Evolutionary conservation across 2,797 vertebrate genomes (phyloP).

Genomic region (Lepilemur ruficaudatus): DNA sequence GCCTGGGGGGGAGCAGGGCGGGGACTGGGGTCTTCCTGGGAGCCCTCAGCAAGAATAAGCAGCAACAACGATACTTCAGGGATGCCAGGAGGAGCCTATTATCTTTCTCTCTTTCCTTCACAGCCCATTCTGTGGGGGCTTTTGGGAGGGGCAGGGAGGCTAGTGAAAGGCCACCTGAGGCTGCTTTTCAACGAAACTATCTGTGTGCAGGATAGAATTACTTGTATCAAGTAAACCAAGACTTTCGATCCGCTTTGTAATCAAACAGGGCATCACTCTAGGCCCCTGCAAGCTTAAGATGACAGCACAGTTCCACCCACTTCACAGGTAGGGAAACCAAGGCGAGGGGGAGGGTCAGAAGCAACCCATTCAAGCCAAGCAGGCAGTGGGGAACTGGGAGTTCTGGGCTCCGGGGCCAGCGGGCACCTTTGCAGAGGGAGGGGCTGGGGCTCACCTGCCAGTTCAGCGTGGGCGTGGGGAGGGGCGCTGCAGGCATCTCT

Average conservation of each 20-base stretch:
- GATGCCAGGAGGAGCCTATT: background rate
- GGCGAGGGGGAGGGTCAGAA: background rate
- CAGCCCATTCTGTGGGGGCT: background rate
- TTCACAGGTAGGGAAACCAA: slow-evolving; percentile 54
- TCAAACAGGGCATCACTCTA: slow-evolving; percentile 60
- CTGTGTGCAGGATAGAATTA: slow-evolving; percentile 59
- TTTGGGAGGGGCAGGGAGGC: background rate
- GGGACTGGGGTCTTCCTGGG: background rate
- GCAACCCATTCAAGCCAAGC: background rate
- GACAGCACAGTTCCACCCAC: background rate
- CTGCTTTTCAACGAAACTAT: slow-evolving; percentile 43
- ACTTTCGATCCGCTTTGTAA: slow-evolving; percentile 69
- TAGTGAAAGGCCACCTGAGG: slow-evolving; percentile 43
- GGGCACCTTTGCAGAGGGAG: background rate
- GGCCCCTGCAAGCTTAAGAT: background rate
- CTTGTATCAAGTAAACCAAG: slow-evolving; percentile 50
- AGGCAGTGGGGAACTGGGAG: background rate
- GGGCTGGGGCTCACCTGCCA: no score
- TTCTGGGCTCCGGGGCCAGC: background rate
- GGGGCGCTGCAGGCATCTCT: background rate
- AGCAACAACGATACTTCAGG: background rate
- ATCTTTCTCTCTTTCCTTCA: slow-evolving; percentile 5
- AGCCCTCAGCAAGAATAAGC: background rate
- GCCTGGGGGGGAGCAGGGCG: background rate
- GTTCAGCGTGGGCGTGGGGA: fast-evolving